A percentile compares a stretch with the other conserved stretches of the same genome.
These are phyloP conservation scores for Heteractis magnifica DNA, from an alignment of 92 coral and sea anemone species.

Conservation along the genomic window DNA sequence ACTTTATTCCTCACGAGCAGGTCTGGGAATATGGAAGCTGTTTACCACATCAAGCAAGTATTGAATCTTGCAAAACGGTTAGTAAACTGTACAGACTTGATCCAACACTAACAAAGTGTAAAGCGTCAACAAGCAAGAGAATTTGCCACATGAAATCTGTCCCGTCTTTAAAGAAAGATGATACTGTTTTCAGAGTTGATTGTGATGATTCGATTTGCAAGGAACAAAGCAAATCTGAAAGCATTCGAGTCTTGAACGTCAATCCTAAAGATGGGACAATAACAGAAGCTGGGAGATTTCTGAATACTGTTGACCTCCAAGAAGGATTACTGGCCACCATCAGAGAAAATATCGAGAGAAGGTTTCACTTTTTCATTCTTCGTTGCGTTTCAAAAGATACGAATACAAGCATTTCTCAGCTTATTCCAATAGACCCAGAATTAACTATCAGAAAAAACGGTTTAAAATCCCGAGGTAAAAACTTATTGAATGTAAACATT, in stretches of 20 bases:
- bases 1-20: background rate
- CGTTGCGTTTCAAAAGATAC: slow-evolving; percentile 37
- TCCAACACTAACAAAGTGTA: slow-evolving; percentile 32
- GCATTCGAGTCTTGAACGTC: slow-evolving; percentile 9
- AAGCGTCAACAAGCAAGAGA: slow-evolving; percentile 8
- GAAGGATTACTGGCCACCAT: slow-evolving; percentile 38
- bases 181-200: slow-evolving; percentile 5
- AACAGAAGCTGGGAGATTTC: slow-evolving; percentile 6
- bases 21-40: slow-evolving; percentile 38
- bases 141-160: slow-evolving; percentile 25
- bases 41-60: slow-evolving; percentile 46
- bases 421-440: slow-evolving; percentile 63
- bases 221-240: slow-evolving; percentile 32
- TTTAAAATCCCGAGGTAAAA: slow-evolving; percentile 29
- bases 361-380: slow-evolving; percentile 58
- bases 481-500: slow-evolving; percentile 66
- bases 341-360: slow-evolving; percentile 28
- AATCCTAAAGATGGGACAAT: slow-evolving; percentile 35
- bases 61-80: slow-evolving; percentile 29
- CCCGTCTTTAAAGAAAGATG: background rate
- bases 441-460: slow-evolving; percentile 49
- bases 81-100: slow-evolving; percentile 26
- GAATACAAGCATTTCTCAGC: slow-evolving; percentile 42
- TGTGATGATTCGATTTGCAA: slow-evolving; percentile 29
- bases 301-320: slow-evolving; percentile 37